Conservation (phyloP, 2,113 vertebrate genomes). For the Paramormyrops kingsleyae region DNA sequence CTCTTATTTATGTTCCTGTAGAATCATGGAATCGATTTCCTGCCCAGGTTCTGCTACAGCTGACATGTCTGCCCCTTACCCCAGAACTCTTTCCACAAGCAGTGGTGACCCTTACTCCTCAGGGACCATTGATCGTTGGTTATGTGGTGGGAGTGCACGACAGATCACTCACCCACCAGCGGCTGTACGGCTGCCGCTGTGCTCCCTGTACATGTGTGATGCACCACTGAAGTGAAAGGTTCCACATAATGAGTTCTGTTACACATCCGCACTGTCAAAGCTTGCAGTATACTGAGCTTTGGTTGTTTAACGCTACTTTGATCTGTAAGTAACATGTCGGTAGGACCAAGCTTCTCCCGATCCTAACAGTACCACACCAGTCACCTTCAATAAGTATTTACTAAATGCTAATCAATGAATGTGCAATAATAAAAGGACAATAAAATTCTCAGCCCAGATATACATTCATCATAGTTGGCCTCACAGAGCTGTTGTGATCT, state of each 20-base stretch:
- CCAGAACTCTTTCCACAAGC: background rate
- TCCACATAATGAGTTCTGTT: background rate
- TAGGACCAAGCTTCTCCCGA: background rate
- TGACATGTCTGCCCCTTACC: background rate
- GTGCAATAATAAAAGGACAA: background rate
- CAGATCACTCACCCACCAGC: background rate
- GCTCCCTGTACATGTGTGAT: background rate
- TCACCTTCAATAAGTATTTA: background rate
- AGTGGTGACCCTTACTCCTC: background rate
- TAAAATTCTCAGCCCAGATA: background rate
- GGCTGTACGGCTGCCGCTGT: background rate
- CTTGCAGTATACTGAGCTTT: background rate
- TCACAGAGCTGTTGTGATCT: background rate
- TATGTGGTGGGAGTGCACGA: background rate
- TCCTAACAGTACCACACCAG: background rate
- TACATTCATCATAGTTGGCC: background rate
- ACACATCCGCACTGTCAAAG: background rate
- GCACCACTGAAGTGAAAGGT: background rate
- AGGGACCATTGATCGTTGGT: slow-evolving; percentile 6
- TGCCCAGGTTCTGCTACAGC: background rate
- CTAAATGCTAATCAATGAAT: background rate
- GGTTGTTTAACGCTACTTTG: background rate
- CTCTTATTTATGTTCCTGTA: background rate
- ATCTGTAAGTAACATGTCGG: background rate
- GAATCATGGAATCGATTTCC: background rate